Conservation (phyloP, 2,888 invertebrate genomes). For the Ormyrus thymus region DNA sequence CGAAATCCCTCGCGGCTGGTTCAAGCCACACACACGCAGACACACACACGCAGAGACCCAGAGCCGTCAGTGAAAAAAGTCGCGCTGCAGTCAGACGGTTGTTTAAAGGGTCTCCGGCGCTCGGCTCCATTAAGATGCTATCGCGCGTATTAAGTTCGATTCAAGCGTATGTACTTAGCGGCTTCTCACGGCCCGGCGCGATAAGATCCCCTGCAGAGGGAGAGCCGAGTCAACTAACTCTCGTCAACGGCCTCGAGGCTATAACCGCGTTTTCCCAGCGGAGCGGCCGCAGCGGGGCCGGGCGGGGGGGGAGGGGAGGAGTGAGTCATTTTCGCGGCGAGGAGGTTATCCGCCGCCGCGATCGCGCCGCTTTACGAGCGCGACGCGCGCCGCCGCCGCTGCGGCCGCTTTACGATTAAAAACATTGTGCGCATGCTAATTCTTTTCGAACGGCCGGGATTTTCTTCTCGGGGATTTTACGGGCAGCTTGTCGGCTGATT, state of each 20-base stretch:
- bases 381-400: no score
- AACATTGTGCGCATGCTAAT: no score
- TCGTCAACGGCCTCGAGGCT: slow-evolving; percentile 25
- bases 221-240: not conserved
- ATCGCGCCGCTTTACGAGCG: no score
- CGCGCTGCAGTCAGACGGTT: slow-evolving; percentile 23
- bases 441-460: no score
- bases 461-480: no score
- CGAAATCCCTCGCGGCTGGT: not conserved
- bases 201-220: slow-evolving; percentile 61
- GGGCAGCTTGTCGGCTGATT: no score
- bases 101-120: not conserved
- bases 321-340: not conserved
- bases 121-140: slow-evolving; percentile 63
- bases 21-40: not conserved
- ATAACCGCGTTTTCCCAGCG: slow-evolving; percentile 12
- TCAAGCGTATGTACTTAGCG: slow-evolving; percentile 67
- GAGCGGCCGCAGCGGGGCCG: no score
- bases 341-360: no score
- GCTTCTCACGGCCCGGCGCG: slow-evolving; percentile 52
- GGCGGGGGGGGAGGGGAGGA: not conserved
- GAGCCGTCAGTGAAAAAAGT: slow-evolving; percentile 37
- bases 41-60: not conserved
- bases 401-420: no score
- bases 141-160: slow-evolving; percentile 68